Conservation (phyloP, 1,140 invertebrate genomes). For the Doryteuthis pealeii region DNA sequence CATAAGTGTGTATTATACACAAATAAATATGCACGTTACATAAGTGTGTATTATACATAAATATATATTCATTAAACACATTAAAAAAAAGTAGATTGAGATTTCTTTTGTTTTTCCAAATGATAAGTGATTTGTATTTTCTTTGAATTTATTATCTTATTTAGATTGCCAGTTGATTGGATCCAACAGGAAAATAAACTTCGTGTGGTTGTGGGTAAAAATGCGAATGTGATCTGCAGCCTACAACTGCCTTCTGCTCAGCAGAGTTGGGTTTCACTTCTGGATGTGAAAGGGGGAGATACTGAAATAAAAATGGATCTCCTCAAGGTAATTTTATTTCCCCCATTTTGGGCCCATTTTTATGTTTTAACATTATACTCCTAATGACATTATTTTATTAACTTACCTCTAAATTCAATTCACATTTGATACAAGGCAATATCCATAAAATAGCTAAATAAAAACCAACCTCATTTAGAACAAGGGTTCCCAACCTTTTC, state of each 20-base stretch:
- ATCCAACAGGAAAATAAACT: neutral
- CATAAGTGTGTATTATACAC: no score
- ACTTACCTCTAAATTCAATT: neutral
- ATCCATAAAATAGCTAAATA: neutral
- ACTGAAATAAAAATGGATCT: neutral
- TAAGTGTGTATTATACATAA: no score
- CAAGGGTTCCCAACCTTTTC: neutral
- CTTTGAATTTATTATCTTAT: neutral
- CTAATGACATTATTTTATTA: neutral
- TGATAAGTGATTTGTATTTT: no score
- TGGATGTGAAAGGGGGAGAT: neutral
- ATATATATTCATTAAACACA: no score
- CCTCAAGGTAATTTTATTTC: neutral
- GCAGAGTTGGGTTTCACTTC: neutral
- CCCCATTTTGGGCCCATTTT: neutral
- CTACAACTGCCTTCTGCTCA: neutral
- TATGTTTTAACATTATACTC: neutral
- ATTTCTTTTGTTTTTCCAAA: no score
- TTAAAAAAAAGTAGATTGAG: no score
- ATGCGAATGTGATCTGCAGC: neutral
- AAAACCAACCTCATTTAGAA: neutral
- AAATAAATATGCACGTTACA: no score
- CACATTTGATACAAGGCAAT: neutral
- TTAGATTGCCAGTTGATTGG: slow-evolving; percentile 5
- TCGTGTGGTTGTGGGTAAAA: neutral